Percentiles rank a stretch among this genome's conserved stretches.
These are phyloP conservation scores for Euzetes globulus DNA, from an alignment of 2,888 invertebrate genomes.

Conservation along the genomic window DNA sequence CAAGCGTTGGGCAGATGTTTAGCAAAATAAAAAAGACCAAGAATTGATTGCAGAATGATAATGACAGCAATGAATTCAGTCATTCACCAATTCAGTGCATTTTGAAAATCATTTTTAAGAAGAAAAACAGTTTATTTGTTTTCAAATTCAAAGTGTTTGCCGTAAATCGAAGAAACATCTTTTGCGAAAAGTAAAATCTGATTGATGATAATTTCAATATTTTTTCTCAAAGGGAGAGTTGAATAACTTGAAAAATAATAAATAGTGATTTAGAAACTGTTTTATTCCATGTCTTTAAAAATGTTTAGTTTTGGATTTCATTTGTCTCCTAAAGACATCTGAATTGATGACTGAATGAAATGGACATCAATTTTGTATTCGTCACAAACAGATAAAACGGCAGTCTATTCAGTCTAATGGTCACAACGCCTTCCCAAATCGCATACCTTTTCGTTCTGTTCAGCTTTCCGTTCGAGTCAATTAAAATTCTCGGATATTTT, in stretches of 20 bases:
- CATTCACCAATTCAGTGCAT: no score
- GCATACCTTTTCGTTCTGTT: neutral
- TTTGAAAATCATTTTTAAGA: no score
- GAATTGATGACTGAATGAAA: neutral
- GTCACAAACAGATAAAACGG: neutral
- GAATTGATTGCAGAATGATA: no score
- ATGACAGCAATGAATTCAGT: no score
- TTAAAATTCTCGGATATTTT: neutral
- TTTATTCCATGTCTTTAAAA: neutral
- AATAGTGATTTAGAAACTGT: neutral
- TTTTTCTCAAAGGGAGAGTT: neutral
- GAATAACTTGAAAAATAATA: neutral
- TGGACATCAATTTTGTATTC: conserved; percentile 1
- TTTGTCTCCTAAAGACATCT: neutral
- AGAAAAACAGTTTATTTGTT: no score
- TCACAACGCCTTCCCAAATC: neutral
- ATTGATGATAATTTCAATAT: neutral
- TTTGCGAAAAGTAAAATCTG: neutral
- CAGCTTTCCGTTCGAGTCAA: neutral
- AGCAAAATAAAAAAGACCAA: no score
- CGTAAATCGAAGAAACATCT: no score
- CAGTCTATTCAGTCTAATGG: neutral
- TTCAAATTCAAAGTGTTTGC: no score
- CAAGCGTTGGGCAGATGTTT: no score
- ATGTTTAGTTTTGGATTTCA: neutral